Base-by-base conservation (phyloP, 2,113 vertebrate species). In the Cheilinus undulatus region DNA sequence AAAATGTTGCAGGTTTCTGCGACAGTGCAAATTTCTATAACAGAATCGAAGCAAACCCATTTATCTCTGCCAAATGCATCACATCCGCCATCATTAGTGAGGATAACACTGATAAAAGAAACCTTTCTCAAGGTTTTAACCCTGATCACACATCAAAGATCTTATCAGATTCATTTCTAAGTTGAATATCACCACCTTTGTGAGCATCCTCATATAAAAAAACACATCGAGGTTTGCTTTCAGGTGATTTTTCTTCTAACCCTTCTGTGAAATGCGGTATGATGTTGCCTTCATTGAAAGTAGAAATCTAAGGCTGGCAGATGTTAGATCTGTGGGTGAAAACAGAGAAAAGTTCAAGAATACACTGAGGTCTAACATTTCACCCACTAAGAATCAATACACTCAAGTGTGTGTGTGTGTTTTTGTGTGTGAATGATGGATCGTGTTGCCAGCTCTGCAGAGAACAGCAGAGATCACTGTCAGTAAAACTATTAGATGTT, bases 31-130 rank as follows among this genome's bases (percentile, higher is more conserved):
- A 11, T 43, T 69, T 72, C 28, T 23, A 59, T 17, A 13, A 19
- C 45, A 40, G 20, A 69, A 72, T 64, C 20, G 59, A 68, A n/a
- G 0, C 48, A 30, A 49, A 1, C 1, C 5, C 5, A 34, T 69
- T 60, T 48, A 7, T 10, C 52, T 1, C 7, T 52, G n/a, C 10
- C n/a, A 49, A 53, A 59, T 12, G 36, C 22, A 71, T 57, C 30
- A 32, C 22, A 51, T 45, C 36, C 4, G 3, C 2, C n/a, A 43
- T 42, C 28, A 42, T 61, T 34, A 6, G 28, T 13, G 22, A 11
- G 3, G 49, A 70, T 26, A 23, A 46, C 7, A 2, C 27, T n/a
- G 49, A 83, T 62, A 40, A 73, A 63, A 73, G 11, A 67, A 69
- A 34, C 48, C 27, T 13, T 83, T 42, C 64, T 46, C 53, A 22